Evolutionary conservation across 2,113 vertebrate species (phyloP), one percentile per base, ranked within the genome.

Genomic region (Sarotherodon lohbergeri): DNA sequence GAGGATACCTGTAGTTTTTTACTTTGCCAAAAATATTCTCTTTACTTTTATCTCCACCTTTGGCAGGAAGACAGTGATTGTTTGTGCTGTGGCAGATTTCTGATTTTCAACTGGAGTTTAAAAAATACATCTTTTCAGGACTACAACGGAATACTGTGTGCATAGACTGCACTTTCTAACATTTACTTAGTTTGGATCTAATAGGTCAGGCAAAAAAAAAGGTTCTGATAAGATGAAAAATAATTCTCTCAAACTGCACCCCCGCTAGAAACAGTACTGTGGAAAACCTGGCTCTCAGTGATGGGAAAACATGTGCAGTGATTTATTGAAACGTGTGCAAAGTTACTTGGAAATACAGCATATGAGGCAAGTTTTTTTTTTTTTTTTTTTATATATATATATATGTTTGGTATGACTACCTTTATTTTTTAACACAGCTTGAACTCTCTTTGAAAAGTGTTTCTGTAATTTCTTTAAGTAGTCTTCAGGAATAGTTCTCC

Each of bases 11-110:
- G 59, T 22, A 88, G 85, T 92, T 90, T 85, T 82, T 11, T n/a
- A 3, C 71, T 80, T 41, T 34, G 7, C 39, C 43, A 57, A 80
- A 78, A 87, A 88, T 50, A 76, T 82, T 85, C 14, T 73, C 52
- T 9, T 5, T 59, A 82, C 55, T 91, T 86, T 91, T 22, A 80
- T 85, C 9, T 78, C 34, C 9, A 71, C 73, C 78, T 89, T 90
- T 66, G 46, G 86, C 59, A 86, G 68, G 43, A 84, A 89, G 36
- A 59, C 11, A 6, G 68, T 9, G 19, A 48, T 59, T 66, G n/a
- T 59, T 78, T 50, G 32, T 57, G 14, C 55, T 78, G 41, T 50
- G 41, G 41, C 68, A 80, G 24, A 29, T 68, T 80, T 84, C 7
- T 36, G 19, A 8, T 81, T n/a, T 73, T 43, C 14, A 63, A 36